Percentiles rank a stretch among this genome's conserved stretches.
Evolutionary conservation across 2,888 invertebrate species (phyloP).

Genomic region (Hydrotaea cyrtoneurina): DNA sequence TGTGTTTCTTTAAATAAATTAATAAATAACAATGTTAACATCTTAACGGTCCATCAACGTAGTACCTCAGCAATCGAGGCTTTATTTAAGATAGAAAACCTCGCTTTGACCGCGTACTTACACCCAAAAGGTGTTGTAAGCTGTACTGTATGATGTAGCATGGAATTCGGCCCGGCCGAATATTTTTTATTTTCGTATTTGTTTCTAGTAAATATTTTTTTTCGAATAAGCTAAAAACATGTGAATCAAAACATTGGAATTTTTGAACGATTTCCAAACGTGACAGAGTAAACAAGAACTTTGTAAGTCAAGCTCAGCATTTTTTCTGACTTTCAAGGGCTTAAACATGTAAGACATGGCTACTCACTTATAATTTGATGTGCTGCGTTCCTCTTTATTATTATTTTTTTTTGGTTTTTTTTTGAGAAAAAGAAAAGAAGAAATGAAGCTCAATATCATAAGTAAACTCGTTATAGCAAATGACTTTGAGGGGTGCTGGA

Average conservation of each 20-base stretch:
- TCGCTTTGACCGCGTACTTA: no score
- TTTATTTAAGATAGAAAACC: no score
- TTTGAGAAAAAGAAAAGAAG: background rate
- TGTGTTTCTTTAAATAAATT: no score
- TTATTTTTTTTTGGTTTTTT: background rate
- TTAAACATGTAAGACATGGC: slow-evolving; percentile 3
- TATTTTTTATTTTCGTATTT: no score
- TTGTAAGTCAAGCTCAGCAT: slow-evolving; percentile 50
- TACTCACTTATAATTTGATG: slow-evolving; percentile 11
- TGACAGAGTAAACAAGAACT: slow-evolving; percentile 49
- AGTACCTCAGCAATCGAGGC: no score
- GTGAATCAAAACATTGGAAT: slow-evolving; percentile 49
- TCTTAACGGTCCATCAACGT: no score
- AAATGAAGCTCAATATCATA: background rate
- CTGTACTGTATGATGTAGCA: no score
- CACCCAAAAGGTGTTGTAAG: no score
- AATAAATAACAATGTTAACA: no score
- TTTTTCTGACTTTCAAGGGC: slow-evolving; percentile 9
- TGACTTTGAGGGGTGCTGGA: background rate
- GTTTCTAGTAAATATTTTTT: background rate
- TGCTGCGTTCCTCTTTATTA: background rate
- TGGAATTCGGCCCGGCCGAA: no score
- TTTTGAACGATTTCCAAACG: slow-evolving; percentile 31
- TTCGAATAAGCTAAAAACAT: background rate
- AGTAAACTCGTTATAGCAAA: background rate